Percentiles rank a stretch among this genome's conserved stretches.
Conservation (phyloP, 2,113 vertebrate species). For the Carassius carassius region DNA sequence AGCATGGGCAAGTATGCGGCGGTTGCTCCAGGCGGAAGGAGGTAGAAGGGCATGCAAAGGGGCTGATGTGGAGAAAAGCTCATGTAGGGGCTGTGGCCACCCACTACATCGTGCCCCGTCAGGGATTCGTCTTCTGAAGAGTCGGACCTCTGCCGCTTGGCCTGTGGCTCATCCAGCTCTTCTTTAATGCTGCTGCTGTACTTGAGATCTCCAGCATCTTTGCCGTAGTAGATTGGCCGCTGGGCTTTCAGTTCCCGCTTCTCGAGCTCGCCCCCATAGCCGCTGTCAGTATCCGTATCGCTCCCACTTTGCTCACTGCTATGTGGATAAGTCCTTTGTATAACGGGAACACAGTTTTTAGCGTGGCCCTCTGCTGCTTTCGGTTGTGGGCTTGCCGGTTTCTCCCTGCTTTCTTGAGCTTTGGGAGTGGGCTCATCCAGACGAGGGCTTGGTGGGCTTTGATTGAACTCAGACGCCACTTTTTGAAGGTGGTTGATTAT, state of each 20-base stretch:
- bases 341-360: slow-evolving; percentile 96
- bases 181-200: slow-evolving; percentile 82
- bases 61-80: slow-evolving; percentile 86
- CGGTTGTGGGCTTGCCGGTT: slow-evolving; percentile 62
- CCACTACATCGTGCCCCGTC: slow-evolving; percentile 62
- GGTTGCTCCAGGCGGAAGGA: slow-evolving; percentile 87
- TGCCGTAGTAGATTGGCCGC: slow-evolving; percentile 72
- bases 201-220: slow-evolving; percentile 73
- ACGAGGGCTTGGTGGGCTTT: slow-evolving; percentile 67
- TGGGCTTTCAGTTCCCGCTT: slow-evolving; percentile 81
- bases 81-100: slow-evolving; percentile 74
- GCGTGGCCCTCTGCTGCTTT: slow-evolving; percentile 77
- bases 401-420: slow-evolving; percentile 74
- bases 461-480: slow-evolving; percentile 84
- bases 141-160: slow-evolving; percentile 82
- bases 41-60: slow-evolving; percentile 94
- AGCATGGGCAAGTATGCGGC: slow-evolving; percentile 94
- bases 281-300: slow-evolving; percentile 98
- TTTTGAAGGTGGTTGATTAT: slow-evolving; percentile 90
- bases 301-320: slow-evolving; percentile 92
- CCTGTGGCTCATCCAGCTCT: slow-evolving; percentile 83
- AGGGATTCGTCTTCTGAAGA: slow-evolving; percentile 77
- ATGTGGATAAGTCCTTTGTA: slow-evolving; percentile 88
- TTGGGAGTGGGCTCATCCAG: slow-evolving; percentile 62
- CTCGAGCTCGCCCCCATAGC: slow-evolving; percentile 92